phyloP scores from a whole-genome alignment of 2,113 vertebrate species.

The Peromyscus californicus region DNA sequence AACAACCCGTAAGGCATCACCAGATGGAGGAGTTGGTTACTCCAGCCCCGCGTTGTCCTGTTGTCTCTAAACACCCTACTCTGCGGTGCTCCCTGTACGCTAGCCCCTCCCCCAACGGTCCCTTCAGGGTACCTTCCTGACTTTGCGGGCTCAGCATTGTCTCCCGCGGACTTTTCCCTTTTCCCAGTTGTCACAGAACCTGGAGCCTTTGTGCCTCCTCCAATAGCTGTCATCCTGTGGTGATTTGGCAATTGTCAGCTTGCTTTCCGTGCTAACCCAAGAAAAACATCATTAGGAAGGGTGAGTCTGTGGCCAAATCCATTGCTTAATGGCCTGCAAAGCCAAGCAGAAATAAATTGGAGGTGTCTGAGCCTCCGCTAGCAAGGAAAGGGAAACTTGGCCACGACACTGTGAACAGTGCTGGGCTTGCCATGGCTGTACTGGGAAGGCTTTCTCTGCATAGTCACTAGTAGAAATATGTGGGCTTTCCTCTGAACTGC shows the following conservation, averaged over 20 bases:
- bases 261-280: slow-evolving; percentile 71
- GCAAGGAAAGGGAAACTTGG: slow-evolving; percentile 50
- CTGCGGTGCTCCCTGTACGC: neutral
- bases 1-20: neutral
- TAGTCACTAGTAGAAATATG: neutral
- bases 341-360: slow-evolving; percentile 69
- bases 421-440: neutral
- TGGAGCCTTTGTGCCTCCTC: slow-evolving; percentile 28
- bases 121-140: neutral
- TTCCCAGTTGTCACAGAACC: slow-evolving; percentile 63
- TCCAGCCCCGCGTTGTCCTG: slow-evolving; percentile 5
- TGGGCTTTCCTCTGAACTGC: neutral
- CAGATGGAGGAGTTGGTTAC: neutral
- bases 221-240: slow-evolving; percentile 49
- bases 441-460: neutral
- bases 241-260: slow-evolving; percentile 51
- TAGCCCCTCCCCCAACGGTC: neutral
- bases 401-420: neutral
- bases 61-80: neutral
- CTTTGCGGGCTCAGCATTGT: neutral
- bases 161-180: slow-evolving; percentile 13
- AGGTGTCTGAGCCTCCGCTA: slow-evolving; percentile 16
- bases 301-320: slow-evolving; percentile 59
- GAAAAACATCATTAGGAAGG: slow-evolving; percentile 78
- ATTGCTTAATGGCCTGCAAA: slow-evolving; percentile 72